Conservation (phyloP, 2,888 invertebrate species). For the Helleia helle region DNA sequence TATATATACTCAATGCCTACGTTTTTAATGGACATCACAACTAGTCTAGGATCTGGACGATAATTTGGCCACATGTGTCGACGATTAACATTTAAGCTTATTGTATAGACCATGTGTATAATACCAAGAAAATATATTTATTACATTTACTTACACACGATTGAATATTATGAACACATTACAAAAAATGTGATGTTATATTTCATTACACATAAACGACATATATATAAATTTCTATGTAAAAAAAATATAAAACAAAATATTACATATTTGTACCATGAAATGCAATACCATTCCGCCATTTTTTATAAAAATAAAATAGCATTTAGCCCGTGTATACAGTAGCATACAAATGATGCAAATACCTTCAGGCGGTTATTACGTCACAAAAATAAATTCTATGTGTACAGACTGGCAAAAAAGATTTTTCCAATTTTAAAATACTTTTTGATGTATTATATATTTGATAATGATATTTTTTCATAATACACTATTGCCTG, state of each 20-base stretch:
- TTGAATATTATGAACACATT: conserved; percentile 16
- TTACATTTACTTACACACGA: conserved; percentile 14
- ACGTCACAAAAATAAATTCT: too few species aligned
- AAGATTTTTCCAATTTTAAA: too few species aligned
- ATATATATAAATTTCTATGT: background rate
- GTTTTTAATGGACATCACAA: conserved; percentile 24
- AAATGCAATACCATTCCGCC: conserved; percentile 40
- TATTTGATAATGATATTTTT: too few species aligned
- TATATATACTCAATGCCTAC: too few species aligned
- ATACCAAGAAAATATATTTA: conserved; percentile 27
- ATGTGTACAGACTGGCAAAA: too few species aligned
- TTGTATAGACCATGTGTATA: conserved; percentile 20
- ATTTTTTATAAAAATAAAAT: conserved; percentile 19
- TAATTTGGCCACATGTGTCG: conserved; percentile 67
- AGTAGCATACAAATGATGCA: too few species aligned
- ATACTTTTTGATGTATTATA: too few species aligned
- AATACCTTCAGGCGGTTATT: too few species aligned
- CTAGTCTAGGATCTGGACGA: conserved; percentile 49
- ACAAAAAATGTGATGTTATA: conserved; percentile 10
- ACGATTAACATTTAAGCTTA: conserved; percentile 21
- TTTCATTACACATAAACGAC: background rate
- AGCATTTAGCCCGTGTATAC: too few species aligned
- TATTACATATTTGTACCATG: conserved; percentile 51
- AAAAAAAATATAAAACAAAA: conserved; percentile 18
- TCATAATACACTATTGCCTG: too few species aligned